Conservation (phyloP, 2,113 vertebrate genomes). For the Ivindomyrus marchei region DNA sequence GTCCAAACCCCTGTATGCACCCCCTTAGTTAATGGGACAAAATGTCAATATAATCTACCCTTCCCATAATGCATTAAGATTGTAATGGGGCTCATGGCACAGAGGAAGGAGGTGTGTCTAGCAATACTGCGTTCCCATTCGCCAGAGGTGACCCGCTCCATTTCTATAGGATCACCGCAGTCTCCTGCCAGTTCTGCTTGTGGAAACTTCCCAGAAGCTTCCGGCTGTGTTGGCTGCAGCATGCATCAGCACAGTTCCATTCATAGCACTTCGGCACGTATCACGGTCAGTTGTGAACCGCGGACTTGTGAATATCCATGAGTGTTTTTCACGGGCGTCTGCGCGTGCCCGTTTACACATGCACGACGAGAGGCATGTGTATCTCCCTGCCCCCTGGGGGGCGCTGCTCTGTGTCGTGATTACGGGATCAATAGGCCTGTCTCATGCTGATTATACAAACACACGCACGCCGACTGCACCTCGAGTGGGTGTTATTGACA, state of each 20-base stretch:
- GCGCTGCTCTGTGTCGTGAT: background rate
- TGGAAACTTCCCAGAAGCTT: background rate
- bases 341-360: background rate
- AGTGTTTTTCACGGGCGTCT: background rate
- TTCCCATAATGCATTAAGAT: conserved; percentile 16
- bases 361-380: background rate
- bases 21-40: background rate
- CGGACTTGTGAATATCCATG: background rate
- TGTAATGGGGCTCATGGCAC: background rate
- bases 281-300: background rate
- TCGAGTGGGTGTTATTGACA: conserved; percentile 38
- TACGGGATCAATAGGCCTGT: background rate
- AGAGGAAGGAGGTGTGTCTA: background rate
- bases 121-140: background rate
- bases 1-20: background rate
- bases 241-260: background rate
- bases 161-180: background rate
- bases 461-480: conserved; percentile 32
- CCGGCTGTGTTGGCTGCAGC: background rate
- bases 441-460: conserved; percentile 22
- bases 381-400: background rate
- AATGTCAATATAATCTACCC: conserved; percentile 8
- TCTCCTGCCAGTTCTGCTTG: background rate
- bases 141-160: background rate
- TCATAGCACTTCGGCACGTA: background rate